These are phyloP conservation scores for Plebejus argus DNA, from an alignment of 2,888 invertebrate species.

Conservation along the genomic window DNA sequence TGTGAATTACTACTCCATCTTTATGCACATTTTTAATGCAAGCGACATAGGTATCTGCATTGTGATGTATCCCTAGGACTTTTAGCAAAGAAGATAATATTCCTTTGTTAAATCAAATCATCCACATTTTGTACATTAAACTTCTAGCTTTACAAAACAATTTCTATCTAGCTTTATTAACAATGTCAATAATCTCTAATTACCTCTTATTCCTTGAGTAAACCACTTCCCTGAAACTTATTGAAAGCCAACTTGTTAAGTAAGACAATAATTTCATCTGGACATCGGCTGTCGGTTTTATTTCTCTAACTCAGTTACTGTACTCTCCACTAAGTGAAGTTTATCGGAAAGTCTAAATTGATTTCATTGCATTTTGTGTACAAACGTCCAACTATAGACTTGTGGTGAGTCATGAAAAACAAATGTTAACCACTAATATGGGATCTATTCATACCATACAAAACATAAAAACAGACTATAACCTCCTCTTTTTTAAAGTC, in stretches of 20 bases:
- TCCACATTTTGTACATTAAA: neutral
- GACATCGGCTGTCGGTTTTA: slow-evolving; percentile 19
- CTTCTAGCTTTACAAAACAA: neutral
- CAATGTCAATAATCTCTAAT: slow-evolving; percentile 18
- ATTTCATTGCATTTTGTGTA: slow-evolving; percentile 2
- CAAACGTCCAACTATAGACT: neutral
- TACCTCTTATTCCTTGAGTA: neutral
- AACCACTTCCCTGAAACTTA: neutral
- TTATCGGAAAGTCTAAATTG: slow-evolving; percentile 8
- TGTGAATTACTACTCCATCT: too few species aligned
- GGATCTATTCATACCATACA: too few species aligned
- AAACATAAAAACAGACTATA: too few species aligned
- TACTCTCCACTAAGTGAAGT: neutral
- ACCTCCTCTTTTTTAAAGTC: too few species aligned
- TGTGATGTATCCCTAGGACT: too few species aligned
- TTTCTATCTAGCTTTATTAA: neutral
- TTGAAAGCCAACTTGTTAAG: slow-evolving; percentile 14
- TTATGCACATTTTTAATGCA: too few species aligned
- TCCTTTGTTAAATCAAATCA: too few species aligned
- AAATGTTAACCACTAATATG: too few species aligned
- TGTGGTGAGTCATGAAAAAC: too few species aligned
- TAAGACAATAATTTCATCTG: slow-evolving; percentile 26
- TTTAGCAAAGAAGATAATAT: too few species aligned
- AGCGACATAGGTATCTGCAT: too few species aligned
- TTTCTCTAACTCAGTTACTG: slow-evolving; percentile 26